Evolutionary conservation across 1,140 invertebrate genomes (phyloP).

Genomic region (Anadara kagoshimensis): DNA sequence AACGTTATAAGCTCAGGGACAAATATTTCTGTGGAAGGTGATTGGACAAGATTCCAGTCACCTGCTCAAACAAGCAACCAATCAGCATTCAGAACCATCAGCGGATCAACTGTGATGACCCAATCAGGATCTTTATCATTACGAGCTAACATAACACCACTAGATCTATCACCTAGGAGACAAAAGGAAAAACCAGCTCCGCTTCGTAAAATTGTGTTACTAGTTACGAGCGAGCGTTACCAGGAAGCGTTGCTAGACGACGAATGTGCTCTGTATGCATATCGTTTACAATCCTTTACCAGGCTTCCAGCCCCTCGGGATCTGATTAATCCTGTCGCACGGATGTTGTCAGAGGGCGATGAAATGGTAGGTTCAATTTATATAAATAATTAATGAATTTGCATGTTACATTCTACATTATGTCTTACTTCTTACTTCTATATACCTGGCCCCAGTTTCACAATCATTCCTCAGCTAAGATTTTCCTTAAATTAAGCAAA

Average conservation of each 20-base stretch:
- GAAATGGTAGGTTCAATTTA: conserved; percentile 38
- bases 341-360: conserved; percentile 44
- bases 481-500: no score
- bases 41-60: no score
- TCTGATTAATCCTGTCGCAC: conserved; percentile 41
- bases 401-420: no score
- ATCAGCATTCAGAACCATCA: conserved; percentile 5
- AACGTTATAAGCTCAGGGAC: not conserved
- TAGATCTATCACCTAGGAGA: conserved; percentile 8
- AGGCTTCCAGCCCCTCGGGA: not conserved
- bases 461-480: no score
- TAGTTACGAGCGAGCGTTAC: conserved; percentile 23
- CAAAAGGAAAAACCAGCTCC: conserved; percentile 2
- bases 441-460: no score
- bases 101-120: not conserved
- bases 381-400: not conserved
- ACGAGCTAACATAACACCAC: conserved; percentile 15
- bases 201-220: conserved; percentile 5
- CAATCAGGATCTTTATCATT: conserved; percentile 26
- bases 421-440: no score
- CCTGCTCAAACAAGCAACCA: no score
- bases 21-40: not conserved
- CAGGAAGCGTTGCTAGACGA: conserved; percentile 45
- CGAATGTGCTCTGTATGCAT: conserved; percentile 44
- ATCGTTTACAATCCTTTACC: conserved; percentile 29